These are phyloP conservation scores for Hozukius guyotensis DNA, from an alignment of 2,797 vertebrate species.

Conservation along the genomic window DNA sequence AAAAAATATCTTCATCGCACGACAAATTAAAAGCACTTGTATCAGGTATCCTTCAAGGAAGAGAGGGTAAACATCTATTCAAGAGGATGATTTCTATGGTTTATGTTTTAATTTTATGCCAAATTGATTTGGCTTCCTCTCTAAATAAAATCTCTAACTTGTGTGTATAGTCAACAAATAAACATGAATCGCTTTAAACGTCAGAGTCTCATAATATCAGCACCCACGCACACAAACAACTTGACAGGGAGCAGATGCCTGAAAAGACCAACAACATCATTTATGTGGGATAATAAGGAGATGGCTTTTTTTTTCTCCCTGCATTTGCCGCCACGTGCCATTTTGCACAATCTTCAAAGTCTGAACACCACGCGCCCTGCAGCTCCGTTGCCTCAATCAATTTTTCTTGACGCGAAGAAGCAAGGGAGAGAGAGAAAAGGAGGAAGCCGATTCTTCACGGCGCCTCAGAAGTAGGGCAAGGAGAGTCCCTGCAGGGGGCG, in stretches of 20 bases:
- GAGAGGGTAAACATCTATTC: background rate
- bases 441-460: conserved; percentile 75
- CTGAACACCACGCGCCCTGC: conserved; percentile 50
- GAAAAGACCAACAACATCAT: conserved; percentile 8
- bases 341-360: conserved; percentile 64
- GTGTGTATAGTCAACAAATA: conserved; percentile 4
- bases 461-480: conserved; percentile 81
- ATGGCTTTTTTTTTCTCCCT: background rate
- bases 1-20: background rate
- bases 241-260: conserved; percentile 15
- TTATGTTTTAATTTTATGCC: background rate
- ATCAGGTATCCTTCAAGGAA: background rate
- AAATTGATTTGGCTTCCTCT: conserved; percentile 3
- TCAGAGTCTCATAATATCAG: background rate
- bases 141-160: background rate
- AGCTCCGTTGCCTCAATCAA: conserved; percentile 68
- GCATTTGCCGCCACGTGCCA: conserved; percentile 42
- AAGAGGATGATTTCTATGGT: background rate
- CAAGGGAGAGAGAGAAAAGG: conserved; percentile 41
- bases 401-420: conserved; percentile 59
- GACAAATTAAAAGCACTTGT: background rate
- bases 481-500: conserved; percentile 65
- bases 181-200: background rate
- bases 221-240: conserved; percentile 28
- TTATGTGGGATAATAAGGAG: conserved; percentile 36